Evolutionary conservation across 2,888 invertebrate genomes (phyloP).

Genomic region (Nymphalis c-album): DNA sequence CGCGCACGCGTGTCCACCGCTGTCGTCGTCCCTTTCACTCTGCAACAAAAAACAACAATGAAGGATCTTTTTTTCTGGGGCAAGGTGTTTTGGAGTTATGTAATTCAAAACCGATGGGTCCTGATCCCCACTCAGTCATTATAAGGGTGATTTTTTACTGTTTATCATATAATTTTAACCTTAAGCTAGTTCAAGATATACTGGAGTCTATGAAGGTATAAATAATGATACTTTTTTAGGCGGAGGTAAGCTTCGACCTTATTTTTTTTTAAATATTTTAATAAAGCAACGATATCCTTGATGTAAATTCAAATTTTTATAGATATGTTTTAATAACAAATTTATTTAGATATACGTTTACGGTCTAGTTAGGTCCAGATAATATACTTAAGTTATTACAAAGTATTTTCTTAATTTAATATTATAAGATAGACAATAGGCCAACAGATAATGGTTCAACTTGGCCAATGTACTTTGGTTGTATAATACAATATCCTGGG

Average conservation of each 20-base stretch:
- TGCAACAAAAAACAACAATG: constrained; percentile 70
- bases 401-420: too few species aligned
- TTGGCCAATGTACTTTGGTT: too few species aligned
- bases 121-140: constrained; percentile 16
- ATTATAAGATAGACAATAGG: too few species aligned
- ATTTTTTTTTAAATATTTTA: constrained; percentile 1
- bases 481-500: too few species aligned
- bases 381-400: too few species aligned
- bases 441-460: too few species aligned
- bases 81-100: constrained; percentile 51
- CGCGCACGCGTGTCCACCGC: constrained; percentile 39
- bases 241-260: not conserved
- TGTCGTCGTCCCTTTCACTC: constrained; percentile 55
- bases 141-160: not conserved
- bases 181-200: not conserved
- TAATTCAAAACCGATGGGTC: constrained; percentile 43
- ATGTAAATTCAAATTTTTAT: not conserved
- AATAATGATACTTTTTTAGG: not conserved
- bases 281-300: not conserved
- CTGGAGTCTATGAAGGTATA: not conserved
- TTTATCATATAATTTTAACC: not conserved
- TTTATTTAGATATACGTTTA: not conserved
- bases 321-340: not conserved
- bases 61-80: constrained; percentile 48
- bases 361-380: too few species aligned